Evolutionary conservation across 2,113 vertebrate genomes (phyloP), one percentile per base, ranked within the genome.

Genomic region (Triplophysa tibetana): DNA sequence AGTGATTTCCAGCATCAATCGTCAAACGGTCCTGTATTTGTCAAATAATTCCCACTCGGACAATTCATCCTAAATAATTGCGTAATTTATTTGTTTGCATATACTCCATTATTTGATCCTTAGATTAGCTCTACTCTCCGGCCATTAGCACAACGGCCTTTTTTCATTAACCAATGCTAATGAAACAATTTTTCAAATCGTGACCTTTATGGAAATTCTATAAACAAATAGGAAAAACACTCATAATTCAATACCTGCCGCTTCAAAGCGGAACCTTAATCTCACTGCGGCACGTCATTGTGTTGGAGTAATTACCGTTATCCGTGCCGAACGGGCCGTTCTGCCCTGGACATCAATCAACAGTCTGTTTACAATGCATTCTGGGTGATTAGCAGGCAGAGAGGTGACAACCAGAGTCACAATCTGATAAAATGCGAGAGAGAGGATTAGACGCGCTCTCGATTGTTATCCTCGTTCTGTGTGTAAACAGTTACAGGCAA

Each of bases 31-130:
- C 65, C 41, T 6, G 45, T 21, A 33, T 76, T 65, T 54, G 58
- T 77, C 50, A 65, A 63, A 64, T 66, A 63, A 77, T 61, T 68
- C 77, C 66, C 72, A n/a, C 63, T 63, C 19, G 65, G 43, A 9
- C 33, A 26, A 38, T 75, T 70, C 69, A 2, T 75, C 69, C 45
- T 56, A 77, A n/a, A 83, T 70, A 70, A 56, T 81, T 43, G 38
- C 77, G 14, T 82, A 12, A 79, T 85, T 79, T 83, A 85, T 88
- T 84, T 84, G 78, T 82, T 86, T 63, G 58, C 74, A 65, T 81
- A 77, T 23, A 75, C 58, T 76, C 77, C 60, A 84, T 84, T 86
- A 84, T 67, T 73, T 70, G 70, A 64, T 62, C 60, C 33, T 38
- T 67, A 81, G 63, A 84, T 84, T 83, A 80, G 72, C 85, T 83